These are phyloP conservation scores for Sparus aurata DNA, from an alignment of 2,797 vertebrate genomes.

Conservation along the genomic window DNA sequence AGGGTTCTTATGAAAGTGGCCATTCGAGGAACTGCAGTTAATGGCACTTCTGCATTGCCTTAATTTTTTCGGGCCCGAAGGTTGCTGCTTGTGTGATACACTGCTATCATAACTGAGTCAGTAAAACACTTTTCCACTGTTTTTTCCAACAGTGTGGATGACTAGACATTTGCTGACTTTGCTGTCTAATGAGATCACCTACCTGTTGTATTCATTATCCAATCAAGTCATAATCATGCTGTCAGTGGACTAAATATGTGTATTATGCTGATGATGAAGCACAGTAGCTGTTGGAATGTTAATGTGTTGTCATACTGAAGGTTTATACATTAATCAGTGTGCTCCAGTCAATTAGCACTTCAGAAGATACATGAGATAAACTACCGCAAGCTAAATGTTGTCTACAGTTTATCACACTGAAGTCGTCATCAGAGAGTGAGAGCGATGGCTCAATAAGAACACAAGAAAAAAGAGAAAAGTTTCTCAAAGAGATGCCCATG, in stretches of 20 bases:
- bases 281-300: constrained; percentile 31
- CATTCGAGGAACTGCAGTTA: too few species aligned
- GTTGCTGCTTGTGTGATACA: neutral
- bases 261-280: constrained; percentile 28
- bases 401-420: constrained; percentile 1
- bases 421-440: neutral
- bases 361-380: constrained; percentile 33
- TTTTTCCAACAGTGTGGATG: neutral
- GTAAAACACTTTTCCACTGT: neutral
- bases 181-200: constrained; percentile 13
- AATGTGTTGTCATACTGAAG: constrained; percentile 49
- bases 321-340: constrained; percentile 46
- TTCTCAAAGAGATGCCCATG: neutral
- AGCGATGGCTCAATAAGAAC: neutral
- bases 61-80: too few species aligned
- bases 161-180: neutral
- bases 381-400: constrained; percentile 24
- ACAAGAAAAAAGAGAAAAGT: constrained; percentile 1
- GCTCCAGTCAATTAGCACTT: constrained; percentile 46
- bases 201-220: constrained; percentile 25
- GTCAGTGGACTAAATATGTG: constrained; percentile 8
- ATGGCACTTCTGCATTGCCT: too few species aligned
- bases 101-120: neutral
- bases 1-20: too few species aligned
- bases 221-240: constrained; percentile 24